Evolutionary conservation across 2,797 vertebrate species (phyloP).

Genomic region (Vultur gryphus): DNA sequence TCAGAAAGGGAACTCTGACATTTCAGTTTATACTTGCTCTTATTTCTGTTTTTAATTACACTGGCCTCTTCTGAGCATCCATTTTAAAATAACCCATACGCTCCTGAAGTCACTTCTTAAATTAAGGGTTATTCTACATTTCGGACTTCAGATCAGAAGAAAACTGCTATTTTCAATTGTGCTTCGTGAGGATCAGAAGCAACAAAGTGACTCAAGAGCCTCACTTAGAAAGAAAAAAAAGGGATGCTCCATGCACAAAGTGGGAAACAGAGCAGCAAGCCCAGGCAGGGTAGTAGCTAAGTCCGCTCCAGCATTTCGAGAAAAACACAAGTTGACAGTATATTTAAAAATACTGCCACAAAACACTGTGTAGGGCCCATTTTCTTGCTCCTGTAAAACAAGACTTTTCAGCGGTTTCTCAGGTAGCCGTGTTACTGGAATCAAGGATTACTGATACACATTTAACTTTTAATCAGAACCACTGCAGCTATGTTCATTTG

Average conservation of each 20-base stretch:
- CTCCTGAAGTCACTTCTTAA: not conserved
- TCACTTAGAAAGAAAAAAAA: not conserved
- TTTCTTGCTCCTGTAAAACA: not conserved
- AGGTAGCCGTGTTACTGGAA: not conserved
- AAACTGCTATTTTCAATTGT: not conserved
- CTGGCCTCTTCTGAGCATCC: not conserved
- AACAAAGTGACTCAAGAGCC: not conserved
- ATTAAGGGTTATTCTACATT: not conserved
- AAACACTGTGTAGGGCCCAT: not conserved
- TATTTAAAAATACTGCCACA: not conserved
- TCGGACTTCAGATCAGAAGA: not conserved
- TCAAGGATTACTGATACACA: not conserved
- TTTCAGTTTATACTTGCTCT: not conserved
- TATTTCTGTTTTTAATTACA: constrained; percentile 28
- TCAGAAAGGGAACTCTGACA: not conserved
- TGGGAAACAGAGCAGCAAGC: not conserved
- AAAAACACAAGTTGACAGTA: not conserved
- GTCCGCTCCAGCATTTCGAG: fast-evolving
- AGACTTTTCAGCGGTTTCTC: not conserved
- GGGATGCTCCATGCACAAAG: fast-evolving
- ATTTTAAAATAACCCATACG: not conserved
- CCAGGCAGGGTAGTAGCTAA: not conserved
- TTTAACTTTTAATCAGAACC: not conserved
- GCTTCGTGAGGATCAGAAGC: not conserved
- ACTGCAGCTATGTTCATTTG: not conserved